Conservation (phyloP, 2,888 invertebrate genomes). For the Phengaris arion region DNA sequence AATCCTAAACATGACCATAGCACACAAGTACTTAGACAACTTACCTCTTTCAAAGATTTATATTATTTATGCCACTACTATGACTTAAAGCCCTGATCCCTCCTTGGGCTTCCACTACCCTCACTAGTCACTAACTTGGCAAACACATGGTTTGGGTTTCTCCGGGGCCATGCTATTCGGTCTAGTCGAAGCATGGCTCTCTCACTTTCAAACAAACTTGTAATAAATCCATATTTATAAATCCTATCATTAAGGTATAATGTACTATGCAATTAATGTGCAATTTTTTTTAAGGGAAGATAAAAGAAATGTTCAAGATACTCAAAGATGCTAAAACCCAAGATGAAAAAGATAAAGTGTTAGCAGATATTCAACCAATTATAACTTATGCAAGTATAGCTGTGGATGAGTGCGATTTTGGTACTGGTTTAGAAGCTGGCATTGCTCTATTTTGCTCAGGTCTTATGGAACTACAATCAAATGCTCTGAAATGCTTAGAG, state of each 20-base stretch:
- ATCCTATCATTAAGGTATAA: background rate
- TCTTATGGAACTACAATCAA: conserved; percentile 82
- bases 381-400: conserved; percentile 93
- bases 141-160: too few species aligned
- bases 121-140: too few species aligned
- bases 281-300: conserved; percentile 66
- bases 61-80: too few species aligned
- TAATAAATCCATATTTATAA: too few species aligned
- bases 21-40: too few species aligned
- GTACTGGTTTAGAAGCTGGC: conserved; percentile 93
- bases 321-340: conserved; percentile 81
- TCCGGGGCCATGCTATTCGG: too few species aligned
- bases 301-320: conserved; percentile 84
- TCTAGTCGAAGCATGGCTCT: too few species aligned
- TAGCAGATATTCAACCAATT: conserved; percentile 88
- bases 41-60: too few species aligned
- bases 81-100: too few species aligned
- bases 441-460: conserved; percentile 91
- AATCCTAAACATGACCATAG: too few species aligned
- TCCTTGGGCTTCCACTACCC: too few species aligned
- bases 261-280: background rate
- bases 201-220: too few species aligned
- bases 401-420: conserved; percentile 96
- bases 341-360: conserved; percentile 78
- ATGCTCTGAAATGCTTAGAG: conserved; percentile 82